These are phyloP conservation scores for Pteria penguin DNA, from an alignment of 2,888 invertebrate species.

Conservation along the genomic window DNA sequence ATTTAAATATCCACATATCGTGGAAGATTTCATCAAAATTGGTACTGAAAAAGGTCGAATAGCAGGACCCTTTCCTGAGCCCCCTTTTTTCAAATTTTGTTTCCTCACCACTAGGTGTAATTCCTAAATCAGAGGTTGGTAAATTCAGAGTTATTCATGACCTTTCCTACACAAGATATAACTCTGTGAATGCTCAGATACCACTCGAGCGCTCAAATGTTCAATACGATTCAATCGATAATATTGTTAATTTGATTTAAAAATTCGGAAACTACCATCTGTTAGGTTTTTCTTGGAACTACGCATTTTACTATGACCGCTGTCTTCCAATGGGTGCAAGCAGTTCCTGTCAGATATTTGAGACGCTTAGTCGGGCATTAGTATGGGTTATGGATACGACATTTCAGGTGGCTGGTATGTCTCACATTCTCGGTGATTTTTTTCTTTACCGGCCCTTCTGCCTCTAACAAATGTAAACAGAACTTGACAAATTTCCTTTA, in stretches of 20 bases:
- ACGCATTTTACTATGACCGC: neutral
- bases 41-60: neutral
- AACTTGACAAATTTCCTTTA: neutral
- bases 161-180: neutral
- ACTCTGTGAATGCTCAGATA: neutral
- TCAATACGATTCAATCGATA: neutral
- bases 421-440: neutral
- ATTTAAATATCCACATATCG: neutral
- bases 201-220: neutral
- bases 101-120: neutral
- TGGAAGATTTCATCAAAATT: neutral
- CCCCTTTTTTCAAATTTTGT: neutral
- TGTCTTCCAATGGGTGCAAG: neutral
- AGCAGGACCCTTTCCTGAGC: neutral
- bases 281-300: neutral
- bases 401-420: neutral
- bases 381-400: neutral
- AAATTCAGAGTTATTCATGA: neutral
- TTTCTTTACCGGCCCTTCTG: neutral
- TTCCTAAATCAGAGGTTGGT: neutral
- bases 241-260: neutral
- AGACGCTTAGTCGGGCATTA: neutral
- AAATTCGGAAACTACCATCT: neutral
- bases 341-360: neutral
- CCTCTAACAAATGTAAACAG: neutral